Percentiles rank a stretch among this genome's conserved stretches.
These are phyloP conservation scores for Phycodurus eques DNA, from an alignment of 2,113 vertebrate genomes.

Conservation along the genomic window DNA sequence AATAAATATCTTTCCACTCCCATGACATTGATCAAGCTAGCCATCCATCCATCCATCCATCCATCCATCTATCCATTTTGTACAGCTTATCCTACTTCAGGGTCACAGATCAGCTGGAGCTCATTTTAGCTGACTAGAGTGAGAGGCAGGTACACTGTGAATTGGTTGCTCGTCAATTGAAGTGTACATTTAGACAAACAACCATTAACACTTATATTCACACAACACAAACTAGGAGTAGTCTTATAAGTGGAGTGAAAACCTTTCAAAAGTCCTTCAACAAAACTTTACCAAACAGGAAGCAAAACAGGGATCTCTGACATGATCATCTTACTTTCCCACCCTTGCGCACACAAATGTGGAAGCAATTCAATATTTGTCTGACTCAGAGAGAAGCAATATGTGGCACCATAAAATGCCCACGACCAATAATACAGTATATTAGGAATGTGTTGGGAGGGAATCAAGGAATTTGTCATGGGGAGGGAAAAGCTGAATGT, in stretches of 20 bases:
- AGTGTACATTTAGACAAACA: not conserved
- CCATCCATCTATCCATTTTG: not conserved
- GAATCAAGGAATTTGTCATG: slow-evolving; percentile 70
- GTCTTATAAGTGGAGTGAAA: not conserved
- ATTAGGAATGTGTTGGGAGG: slow-evolving; percentile 66
- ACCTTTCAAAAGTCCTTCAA: slow-evolving; percentile 18
- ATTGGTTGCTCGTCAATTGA: not conserved
- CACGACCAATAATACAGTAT: slow-evolving; percentile 62
- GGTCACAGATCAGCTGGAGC: not conserved
- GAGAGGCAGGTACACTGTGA: not conserved
- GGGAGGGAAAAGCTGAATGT: slow-evolving; percentile 50
- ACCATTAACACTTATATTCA: not conserved
- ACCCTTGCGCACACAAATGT: slow-evolving; percentile 17
- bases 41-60: not conserved
- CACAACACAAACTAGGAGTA: not conserved
- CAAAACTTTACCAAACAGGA: slow-evolving; percentile 11
- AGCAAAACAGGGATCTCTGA: slow-evolving; percentile 12
- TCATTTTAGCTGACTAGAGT: not conserved
- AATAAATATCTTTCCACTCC: not conserved
- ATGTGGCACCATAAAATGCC: slow-evolving; percentile 53
- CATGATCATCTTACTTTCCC: slow-evolving; percentile 1
- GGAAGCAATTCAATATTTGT: slow-evolving; percentile 42
- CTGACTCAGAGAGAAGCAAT: slow-evolving; percentile 26
- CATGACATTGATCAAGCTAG: not conserved
- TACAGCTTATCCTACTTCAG: not conserved